phyloP scores from a whole-genome alignment of 2,797 vertebrate genomes.

The Eulemur mongoz region DNA sequence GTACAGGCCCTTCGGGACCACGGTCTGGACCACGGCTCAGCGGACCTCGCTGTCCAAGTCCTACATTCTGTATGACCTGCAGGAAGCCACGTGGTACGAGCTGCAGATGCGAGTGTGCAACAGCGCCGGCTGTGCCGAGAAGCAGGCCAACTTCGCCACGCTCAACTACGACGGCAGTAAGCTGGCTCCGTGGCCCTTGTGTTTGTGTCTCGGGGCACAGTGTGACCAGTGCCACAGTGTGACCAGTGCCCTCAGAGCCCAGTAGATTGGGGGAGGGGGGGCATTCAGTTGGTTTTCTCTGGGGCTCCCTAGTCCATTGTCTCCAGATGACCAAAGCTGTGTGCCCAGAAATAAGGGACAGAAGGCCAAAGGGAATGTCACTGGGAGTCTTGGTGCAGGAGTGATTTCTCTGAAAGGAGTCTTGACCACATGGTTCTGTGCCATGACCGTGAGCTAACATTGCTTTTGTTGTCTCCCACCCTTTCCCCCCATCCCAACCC shows the following conservation, averaged over 20 bases:
- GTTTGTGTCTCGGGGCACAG: rapidly evolving
- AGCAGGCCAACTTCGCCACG: conserved; percentile 96
- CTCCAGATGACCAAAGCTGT: background rate
- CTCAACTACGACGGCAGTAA: conserved; percentile 97
- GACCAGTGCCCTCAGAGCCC: background rate
- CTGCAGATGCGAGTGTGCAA: conserved; percentile 98
- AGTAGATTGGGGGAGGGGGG: background rate
- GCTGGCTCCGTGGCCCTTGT: conserved; percentile 75
- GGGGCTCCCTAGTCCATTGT: background rate
- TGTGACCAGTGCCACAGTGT: rapidly evolving
- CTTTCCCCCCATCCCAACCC: conserved; percentile 40
- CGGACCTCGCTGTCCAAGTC: conserved; percentile 96
- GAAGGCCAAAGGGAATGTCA: background rate
- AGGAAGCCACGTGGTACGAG: conserved; percentile 98
- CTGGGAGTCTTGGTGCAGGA: background rate
- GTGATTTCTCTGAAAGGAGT: background rate
- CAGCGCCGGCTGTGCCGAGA: conserved; percentile 97
- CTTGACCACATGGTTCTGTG: background rate
- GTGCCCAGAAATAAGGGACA: background rate
- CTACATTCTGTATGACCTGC: conserved; percentile 95
- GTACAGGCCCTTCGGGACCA: conserved; percentile 94
- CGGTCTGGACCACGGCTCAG: conserved; percentile 95
- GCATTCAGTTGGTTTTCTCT: rapidly evolving
- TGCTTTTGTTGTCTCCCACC: conserved; percentile 57
- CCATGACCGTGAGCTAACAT: background rate